Evolutionary conservation across 2,888 invertebrate species (phyloP), one percentile per base, ranked within the genome.

Genomic region (Acleris holmiana): DNA sequence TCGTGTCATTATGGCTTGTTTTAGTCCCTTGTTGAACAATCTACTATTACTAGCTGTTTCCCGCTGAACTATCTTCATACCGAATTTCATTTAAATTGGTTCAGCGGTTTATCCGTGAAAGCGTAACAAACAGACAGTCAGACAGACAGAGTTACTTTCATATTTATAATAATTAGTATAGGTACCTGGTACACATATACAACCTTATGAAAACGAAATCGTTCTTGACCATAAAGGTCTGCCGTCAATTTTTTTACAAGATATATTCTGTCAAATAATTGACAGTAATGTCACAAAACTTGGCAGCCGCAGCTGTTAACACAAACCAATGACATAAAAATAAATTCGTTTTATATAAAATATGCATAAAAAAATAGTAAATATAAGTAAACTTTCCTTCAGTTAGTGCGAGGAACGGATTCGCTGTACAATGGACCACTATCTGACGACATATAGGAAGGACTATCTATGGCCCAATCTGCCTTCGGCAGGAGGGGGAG

Each of bases 401-500:
- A 4, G 35, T 13, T 35, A 35, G 35, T 13, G 35, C 35, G 0
- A 4, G 8, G 13, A 4, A 7, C n/a, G 15, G 17, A n/a, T 5
- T 44, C 2, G 15, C 25, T 17, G 41, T 44, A 19, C 10, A 55
- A 70, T 94, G 94, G 94, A 94, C 82, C 94, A 94, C 71, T 95
- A 94, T 72, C 82, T 94, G 61, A 93, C 95, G 0, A 94, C 94
- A 0, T 95, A 95, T 73, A 87, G 92, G 49, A 94, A 94, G 73
- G 95, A 95, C 78, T 95, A 94, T 71, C 73, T 94, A 19, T 95
- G 95, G 95, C 95, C 95, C 0, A 88, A 88, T 67, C 66, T 89
- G 50, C 89, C 90, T 0, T 82, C 82, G 0, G 68, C 76, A 0
- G 73, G 73, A 0, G 76, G 73, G 0, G 74, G 67, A 0, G 72